These are phyloP conservation scores for Papilio elwesi DNA, from an alignment of 2,888 invertebrate species.

Conservation along the genomic window DNA sequence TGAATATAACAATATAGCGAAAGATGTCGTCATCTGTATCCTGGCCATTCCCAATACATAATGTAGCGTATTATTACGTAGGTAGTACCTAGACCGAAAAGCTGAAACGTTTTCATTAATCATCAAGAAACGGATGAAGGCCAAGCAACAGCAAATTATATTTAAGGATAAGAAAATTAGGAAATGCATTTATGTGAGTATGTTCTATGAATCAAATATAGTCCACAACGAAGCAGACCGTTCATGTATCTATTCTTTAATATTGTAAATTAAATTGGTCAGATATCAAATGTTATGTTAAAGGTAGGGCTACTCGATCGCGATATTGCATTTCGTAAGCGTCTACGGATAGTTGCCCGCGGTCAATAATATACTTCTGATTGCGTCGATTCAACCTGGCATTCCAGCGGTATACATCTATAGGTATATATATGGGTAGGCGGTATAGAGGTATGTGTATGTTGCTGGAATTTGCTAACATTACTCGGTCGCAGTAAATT, in stretches of 20 bases:
- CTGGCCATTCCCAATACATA: too few species aligned
- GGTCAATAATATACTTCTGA: constrained; percentile 34
- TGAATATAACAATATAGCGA: too few species aligned
- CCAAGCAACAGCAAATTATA: too few species aligned
- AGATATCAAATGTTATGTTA: neutral
- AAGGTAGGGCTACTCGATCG: constrained; percentile 34
- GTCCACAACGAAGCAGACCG: neutral
- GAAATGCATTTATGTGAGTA: too few species aligned
- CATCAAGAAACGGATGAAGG: too few species aligned
- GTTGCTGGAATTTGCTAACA: constrained; percentile 16
- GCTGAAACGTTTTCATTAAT: too few species aligned
- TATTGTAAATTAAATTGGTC: neutral
- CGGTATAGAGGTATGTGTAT: constrained; percentile 3
- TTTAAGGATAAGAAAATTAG: too few species aligned
- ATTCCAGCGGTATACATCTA: constrained; percentile 5
- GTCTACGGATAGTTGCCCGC: constrained; percentile 24
- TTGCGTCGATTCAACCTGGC: constrained; percentile 31
- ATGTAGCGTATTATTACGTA: too few species aligned
- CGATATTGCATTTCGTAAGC: constrained; percentile 43
- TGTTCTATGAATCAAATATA: neutral
- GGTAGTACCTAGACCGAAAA: too few species aligned
- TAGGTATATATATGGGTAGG: too few species aligned
- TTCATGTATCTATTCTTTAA: neutral
- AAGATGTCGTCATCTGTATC: too few species aligned
- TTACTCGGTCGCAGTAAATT: constrained; percentile 4